Base-by-base conservation (phyloP, 2,113 vertebrate species). In the Microtus oregoni region DNA sequence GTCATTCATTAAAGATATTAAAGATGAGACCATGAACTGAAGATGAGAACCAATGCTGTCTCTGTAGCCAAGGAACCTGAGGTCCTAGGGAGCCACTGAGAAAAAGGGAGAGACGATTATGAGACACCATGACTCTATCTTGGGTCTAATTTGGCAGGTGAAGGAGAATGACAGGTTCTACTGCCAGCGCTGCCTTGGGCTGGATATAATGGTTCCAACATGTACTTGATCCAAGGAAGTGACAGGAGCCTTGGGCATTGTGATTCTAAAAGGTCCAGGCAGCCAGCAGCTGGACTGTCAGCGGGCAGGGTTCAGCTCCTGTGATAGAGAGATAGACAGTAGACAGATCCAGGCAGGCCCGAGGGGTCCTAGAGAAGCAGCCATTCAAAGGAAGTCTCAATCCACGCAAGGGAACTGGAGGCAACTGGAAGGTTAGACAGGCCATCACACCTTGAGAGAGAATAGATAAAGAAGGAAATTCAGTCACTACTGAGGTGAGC, bases 371-470 rank as follows among this genome's bases (percentile, higher is more conserved):
- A 67, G 81, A 30, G 85, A 90, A 63, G 35, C n/a, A 89, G 50
- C n/a, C 52, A 92, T 41, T 95, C 24, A 76, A 90, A 22, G 20
- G 65, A 89, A 79, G 55, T 65, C 92, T 52, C 28, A 67, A 15
- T 41, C 50, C 28, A 5, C 38, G 24, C 50, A 47, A 55, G 32
- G 28, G 24, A 0, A 92, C 22, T 38, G 15, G 14, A 41, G 83
- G 13, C 41, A 67, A 55, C 1, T 44, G 63, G 67, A 72, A 96
- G 82, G 22, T 14, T 70, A 92, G 72, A 17, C 35, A 88, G 35
- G 52, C 28, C 3, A 7, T 30, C 20, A 26, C 22, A 26, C 41
- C 55, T 76, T 55, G 41, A 94, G 68, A 94, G 32, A 50, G 32
- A 26, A n/a, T 7, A 38, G 68, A 55, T 15, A 47, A 47, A 52